phyloP scores from a whole-genome alignment of 2,797 vertebrate species.

The Merluccius polli region DNA sequence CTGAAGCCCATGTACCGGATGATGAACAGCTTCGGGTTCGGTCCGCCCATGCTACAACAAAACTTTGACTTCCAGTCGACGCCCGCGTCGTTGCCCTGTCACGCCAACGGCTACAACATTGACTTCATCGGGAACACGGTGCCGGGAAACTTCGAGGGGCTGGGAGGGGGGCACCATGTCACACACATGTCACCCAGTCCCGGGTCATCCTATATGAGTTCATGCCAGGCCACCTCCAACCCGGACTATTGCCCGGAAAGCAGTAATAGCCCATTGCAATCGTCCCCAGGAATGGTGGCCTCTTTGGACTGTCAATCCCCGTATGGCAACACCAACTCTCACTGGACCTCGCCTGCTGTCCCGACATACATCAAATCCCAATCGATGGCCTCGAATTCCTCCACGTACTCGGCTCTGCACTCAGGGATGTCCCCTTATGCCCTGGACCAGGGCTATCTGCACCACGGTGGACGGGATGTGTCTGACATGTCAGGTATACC shows the following conservation, averaged over 20 bases:
- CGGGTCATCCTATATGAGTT: constrained; percentile 88
- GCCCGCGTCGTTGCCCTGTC: constrained; percentile 80
- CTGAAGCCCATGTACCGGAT: constrained; percentile 92
- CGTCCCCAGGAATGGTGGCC: constrained; percentile 81
- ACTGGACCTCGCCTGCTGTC: constrained; percentile 84
- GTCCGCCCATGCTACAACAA: constrained; percentile 84
- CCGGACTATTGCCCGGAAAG: constrained; percentile 83
- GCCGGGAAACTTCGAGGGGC: constrained; percentile 79
- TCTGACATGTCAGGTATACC: constrained; percentile 86
- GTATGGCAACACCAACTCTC: constrained; percentile 80
- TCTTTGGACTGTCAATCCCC: constrained; percentile 87
- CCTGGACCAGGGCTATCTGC: constrained; percentile 88
- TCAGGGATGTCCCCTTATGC: constrained; percentile 83
- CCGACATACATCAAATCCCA: constrained; percentile 92
- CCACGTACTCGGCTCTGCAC: constrained; percentile 77
- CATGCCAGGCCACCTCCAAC: constrained; percentile 82
- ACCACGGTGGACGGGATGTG: constrained; percentile 82
- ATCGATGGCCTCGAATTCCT: constrained; percentile 73
- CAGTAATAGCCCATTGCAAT: constrained; percentile 87
- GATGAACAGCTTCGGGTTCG: constrained; percentile 89
- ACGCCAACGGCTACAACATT: constrained; percentile 83
- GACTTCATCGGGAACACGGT: constrained; percentile 84
- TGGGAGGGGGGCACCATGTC: constrained; percentile 79
- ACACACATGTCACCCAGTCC: constrained; percentile 85
- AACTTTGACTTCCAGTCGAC: constrained; percentile 90